Conservation (phyloP, 2,797 vertebrate species). For the Sebastes paucispinis region DNA sequence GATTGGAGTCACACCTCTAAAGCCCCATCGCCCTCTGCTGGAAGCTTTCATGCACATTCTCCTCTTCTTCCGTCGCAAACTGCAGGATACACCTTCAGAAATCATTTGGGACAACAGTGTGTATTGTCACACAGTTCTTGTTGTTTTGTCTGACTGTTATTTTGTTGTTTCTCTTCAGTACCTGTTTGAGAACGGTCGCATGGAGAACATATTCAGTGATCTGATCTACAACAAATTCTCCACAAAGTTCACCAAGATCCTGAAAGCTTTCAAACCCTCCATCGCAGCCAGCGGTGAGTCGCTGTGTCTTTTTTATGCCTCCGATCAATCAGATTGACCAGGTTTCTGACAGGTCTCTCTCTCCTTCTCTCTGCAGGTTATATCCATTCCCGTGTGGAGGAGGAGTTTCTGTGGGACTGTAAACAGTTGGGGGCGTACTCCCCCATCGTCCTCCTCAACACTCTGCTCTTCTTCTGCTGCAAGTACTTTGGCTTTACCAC, state of each 20-base stretch:
- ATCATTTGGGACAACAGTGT: neutral
- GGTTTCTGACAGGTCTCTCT: accelerated
- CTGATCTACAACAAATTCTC: constrained; percentile 90
- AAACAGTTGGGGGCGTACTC: constrained; percentile 97
- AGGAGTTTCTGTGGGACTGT: constrained; percentile 97
- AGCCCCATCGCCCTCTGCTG: neutral
- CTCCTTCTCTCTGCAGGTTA: constrained; percentile 80
- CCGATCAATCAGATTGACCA: neutral
- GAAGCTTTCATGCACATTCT: neutral
- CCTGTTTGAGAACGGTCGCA: constrained; percentile 92
- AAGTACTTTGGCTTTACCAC: constrained; percentile 94
- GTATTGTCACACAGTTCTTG: neutral
- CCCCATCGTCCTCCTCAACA: constrained; percentile 96
- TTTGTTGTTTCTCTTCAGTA: constrained; percentile 74
- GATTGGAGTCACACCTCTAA: no score
- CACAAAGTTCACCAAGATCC: constrained; percentile 87
- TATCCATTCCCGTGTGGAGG: constrained; percentile 94
- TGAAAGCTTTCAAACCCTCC: constrained; percentile 89
- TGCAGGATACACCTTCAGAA: neutral
- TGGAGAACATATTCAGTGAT: constrained; percentile 98
- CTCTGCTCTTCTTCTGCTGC: constrained; percentile 96
- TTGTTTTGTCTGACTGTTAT: neutral
- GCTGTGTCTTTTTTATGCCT: neutral
- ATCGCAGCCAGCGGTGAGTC: constrained; percentile 88
- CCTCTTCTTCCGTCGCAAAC: neutral